Evolutionary conservation across 2,113 vertebrate genomes (phyloP).

Genomic region (Ochotona princeps): DNA sequence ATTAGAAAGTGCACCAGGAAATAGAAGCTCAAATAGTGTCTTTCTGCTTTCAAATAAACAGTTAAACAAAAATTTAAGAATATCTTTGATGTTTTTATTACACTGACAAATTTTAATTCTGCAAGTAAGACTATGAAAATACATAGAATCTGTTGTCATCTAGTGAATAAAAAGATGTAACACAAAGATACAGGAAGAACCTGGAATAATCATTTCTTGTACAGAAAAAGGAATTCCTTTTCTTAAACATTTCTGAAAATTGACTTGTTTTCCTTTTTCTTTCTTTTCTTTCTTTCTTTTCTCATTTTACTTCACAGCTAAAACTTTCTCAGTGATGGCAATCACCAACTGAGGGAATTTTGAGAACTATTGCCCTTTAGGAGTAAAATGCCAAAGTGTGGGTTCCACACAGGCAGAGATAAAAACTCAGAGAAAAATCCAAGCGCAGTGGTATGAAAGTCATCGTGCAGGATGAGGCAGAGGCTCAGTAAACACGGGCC

Average conservation of each 20-base stretch:
- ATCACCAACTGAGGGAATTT: background rate
- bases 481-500: background rate
- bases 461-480: background rate
- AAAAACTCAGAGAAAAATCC: background rate
- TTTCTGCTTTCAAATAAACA: no score
- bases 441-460: background rate
- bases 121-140: background rate
- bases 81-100: background rate
- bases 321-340: background rate
- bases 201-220: background rate
- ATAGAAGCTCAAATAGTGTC: no score
- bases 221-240: background rate
- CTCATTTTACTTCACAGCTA: background rate
- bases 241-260: conserved; percentile 1
- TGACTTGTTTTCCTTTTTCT: no score
- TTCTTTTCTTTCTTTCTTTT: no score
- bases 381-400: background rate
- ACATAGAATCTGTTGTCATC: background rate
- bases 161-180: background rate
- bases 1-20: no score
- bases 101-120: background rate
- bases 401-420: background rate
- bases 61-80: no score
- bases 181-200: background rate
- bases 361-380: background rate